phyloP scores from a whole-genome alignment of 2,888 invertebrate species.

The Polietes domitor region DNA sequence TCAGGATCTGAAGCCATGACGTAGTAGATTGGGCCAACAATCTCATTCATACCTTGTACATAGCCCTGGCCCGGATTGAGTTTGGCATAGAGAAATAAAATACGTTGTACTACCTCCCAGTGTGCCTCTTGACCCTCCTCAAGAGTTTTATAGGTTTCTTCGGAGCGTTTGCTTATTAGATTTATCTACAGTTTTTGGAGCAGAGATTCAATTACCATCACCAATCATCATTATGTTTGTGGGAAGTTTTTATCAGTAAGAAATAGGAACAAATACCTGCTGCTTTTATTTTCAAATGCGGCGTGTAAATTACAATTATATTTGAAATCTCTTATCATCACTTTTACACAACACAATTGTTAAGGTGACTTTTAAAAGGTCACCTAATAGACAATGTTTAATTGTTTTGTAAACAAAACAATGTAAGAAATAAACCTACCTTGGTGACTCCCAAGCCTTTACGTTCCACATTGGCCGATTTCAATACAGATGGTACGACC shows the following conservation, averaged over 20 bases:
- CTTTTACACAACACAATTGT: not conserved
- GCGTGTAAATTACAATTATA: slow-evolving; percentile 44
- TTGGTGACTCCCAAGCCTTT: slow-evolving; percentile 94
- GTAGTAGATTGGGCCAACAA: slow-evolving; percentile 98
- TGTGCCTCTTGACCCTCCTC: slow-evolving; percentile 96
- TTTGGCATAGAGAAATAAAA: slow-evolving; percentile 98
- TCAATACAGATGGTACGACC: slow-evolving; percentile 92
- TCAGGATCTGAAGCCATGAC: slow-evolving; percentile 96
- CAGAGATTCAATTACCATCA: not conserved
- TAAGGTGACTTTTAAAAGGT: slow-evolving; percentile 17
- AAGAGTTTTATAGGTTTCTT: slow-evolving; percentile 91
- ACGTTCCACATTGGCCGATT: slow-evolving; percentile 93
- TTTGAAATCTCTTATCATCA: slow-evolving; percentile 18
- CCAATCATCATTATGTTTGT: not conserved
- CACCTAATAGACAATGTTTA: not conserved
- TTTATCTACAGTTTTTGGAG: slow-evolving; percentile 82
- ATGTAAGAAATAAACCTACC: slow-evolving; percentile 82
- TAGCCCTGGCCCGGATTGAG: slow-evolving; percentile 98
- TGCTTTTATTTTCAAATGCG: slow-evolving; percentile 54
- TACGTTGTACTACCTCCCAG: slow-evolving; percentile 99
- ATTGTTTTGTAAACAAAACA: slow-evolving; percentile 27
- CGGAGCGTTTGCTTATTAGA: slow-evolving; percentile 88
- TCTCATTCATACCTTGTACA: slow-evolving; percentile 99
- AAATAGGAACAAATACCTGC: slow-evolving; percentile 54
- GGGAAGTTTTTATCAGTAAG: slow-evolving; percentile 3